These are phyloP conservation scores for Parapristionchus giblindavisi DNA, from an alignment of 2,888 invertebrate genomes.

Conservation along the genomic window DNA sequence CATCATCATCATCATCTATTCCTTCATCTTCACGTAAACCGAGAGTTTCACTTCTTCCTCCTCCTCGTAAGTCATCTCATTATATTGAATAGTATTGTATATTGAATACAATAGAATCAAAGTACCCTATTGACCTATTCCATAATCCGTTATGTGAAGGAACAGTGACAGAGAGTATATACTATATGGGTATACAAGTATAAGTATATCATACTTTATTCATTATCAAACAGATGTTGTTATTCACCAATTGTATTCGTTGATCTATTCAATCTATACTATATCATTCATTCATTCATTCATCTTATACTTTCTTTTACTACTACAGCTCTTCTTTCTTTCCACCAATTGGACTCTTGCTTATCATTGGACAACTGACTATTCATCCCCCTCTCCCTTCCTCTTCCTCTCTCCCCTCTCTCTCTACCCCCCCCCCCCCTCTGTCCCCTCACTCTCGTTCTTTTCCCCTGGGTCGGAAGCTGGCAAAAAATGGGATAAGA, in stretches of 20 bases:
- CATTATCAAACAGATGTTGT: too few species aligned
- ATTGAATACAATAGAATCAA: not conserved
- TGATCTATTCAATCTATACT: too few species aligned
- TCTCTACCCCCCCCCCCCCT: not conserved
- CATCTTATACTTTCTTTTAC: not conserved
- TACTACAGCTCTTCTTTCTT: not conserved
- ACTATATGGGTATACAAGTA: too few species aligned
- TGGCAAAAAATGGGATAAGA: not conserved
- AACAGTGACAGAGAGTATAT: too few species aligned
- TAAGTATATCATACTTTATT: too few species aligned
- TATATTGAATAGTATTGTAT: not conserved
- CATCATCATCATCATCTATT: not conserved
- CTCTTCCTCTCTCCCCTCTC: not conserved
- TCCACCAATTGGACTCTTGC: slow-evolving; percentile 4
- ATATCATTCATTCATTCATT: not conserved
- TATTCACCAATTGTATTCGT: too few species aligned
- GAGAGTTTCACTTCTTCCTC: slow-evolving; percentile 25
- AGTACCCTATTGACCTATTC: not conserved
- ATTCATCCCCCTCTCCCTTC: not conserved
- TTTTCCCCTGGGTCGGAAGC: slow-evolving; percentile 8
- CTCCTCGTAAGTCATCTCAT: slow-evolving; percentile 11
- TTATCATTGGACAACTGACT: slow-evolving; percentile 29
- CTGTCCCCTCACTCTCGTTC: slow-evolving; percentile 1
- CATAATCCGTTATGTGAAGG: too few species aligned
- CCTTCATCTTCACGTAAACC: not conserved